Evolutionary conservation across 2,113 vertebrate species (phyloP).

Genomic region (Siniperca chuatsi): DNA sequence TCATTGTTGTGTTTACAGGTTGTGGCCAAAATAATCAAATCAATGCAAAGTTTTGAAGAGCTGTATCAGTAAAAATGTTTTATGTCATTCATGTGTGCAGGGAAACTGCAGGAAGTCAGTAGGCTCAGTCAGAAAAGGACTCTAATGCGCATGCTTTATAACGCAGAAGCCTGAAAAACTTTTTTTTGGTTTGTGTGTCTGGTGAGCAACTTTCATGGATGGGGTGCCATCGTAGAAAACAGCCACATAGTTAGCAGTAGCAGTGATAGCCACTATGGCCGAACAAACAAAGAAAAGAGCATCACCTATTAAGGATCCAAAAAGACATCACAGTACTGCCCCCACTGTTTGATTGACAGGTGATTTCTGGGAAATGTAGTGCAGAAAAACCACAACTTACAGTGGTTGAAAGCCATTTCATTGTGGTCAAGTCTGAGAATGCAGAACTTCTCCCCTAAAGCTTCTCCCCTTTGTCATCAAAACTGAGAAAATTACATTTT

Average conservation of each 20-base stretch:
- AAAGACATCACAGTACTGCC: background rate
- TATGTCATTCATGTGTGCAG: background rate
- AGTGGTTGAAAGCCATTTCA: constrained; percentile 16
- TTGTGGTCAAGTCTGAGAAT: constrained; percentile 26
- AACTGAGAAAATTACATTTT: background rate
- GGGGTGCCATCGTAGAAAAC: too few species aligned
- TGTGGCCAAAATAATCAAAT: too few species aligned
- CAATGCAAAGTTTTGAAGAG: background rate
- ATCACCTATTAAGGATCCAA: background rate
- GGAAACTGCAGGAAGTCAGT: background rate
- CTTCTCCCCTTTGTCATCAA: background rate
- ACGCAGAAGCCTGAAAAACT: background rate
- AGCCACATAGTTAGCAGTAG: too few species aligned
- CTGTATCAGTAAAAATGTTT: background rate
- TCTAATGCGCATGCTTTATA: background rate
- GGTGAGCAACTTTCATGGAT: background rate
- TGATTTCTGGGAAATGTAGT: background rate
- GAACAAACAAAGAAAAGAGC: background rate
- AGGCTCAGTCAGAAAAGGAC: too few species aligned
- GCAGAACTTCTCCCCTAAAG: background rate
- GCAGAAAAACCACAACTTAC: background rate
- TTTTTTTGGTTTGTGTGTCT: background rate
- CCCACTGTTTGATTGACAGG: background rate
- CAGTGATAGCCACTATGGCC: background rate
- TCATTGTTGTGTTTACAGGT: background rate